Percentiles rank a stretch among this genome's conserved stretches.
These are phyloP conservation scores for Sinocyclocheilus grahami DNA, from an alignment of 2,113 vertebrate species.

Conservation along the genomic window DNA sequence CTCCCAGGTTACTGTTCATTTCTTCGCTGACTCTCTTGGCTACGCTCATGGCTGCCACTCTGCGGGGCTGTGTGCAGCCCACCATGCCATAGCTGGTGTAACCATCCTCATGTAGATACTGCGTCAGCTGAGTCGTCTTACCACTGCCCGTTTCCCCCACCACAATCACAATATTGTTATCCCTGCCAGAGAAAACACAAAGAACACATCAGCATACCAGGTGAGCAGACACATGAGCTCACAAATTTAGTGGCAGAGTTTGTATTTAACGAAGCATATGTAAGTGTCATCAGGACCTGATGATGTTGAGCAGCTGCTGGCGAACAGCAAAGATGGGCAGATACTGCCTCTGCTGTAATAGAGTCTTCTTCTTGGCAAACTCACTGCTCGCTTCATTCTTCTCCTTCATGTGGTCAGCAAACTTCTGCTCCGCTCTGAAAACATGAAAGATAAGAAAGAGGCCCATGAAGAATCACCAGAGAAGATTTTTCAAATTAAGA, in stretches of 20 bases:
- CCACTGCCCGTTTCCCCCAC: conserved; percentile 97
- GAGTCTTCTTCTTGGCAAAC: conserved; percentile 93
- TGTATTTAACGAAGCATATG: neutral
- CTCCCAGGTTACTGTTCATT: conserved; percentile 88
- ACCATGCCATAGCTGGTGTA: conserved; percentile 98
- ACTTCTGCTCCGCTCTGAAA: conserved; percentile 92
- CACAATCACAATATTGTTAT: conserved; percentile 98
- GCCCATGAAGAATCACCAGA: neutral
- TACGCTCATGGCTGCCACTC: conserved; percentile 97
- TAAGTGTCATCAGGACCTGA: conserved; percentile 77
- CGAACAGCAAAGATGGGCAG: conserved; percentile 96
- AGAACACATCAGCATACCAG: neutral
- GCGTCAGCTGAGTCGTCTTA: conserved; percentile 97
- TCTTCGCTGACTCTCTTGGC: conserved; percentile 98
- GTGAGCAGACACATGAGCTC: neutral
- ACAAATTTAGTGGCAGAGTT: neutral
- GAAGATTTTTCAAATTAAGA: neutral
- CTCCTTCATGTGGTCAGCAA: conserved; percentile 97
- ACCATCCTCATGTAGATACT: conserved; percentile 96
- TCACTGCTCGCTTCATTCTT: conserved; percentile 94
- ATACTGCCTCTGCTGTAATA: conserved; percentile 95
- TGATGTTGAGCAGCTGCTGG: conserved; percentile 94
- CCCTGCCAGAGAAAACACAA: conserved; percentile 72
- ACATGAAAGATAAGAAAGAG: neutral
- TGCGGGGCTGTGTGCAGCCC: conserved; percentile 94